Evolutionary conservation across 2,888 invertebrate genomes (phyloP).

Genomic region (Leptopilina myrica): DNA sequence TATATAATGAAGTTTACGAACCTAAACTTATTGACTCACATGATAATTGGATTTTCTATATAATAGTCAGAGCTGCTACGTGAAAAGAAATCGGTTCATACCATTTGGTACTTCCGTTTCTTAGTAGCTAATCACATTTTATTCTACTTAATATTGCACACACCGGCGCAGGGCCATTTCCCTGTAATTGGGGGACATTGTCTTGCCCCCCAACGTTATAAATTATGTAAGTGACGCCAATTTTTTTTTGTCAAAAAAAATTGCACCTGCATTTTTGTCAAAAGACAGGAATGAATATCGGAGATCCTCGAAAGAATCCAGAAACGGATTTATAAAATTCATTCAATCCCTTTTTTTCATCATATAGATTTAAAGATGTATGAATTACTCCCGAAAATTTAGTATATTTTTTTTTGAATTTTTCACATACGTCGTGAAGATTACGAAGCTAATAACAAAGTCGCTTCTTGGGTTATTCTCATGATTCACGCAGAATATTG

Average conservation of each 20-base stretch:
- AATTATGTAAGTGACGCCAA: constrained; percentile 20
- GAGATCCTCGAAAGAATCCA: constrained; percentile 8
- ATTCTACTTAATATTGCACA: constrained; percentile 75
- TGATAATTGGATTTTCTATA: constrained; percentile 47
- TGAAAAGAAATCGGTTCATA: constrained; percentile 53
- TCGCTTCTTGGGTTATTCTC: constrained; percentile 12
- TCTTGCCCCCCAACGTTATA: constrained; percentile 51
- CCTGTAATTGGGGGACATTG: constrained; percentile 55
- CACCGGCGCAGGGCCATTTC: constrained; percentile 71
- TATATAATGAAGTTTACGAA: constrained; percentile 42
- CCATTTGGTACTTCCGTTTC: constrained; percentile 54
- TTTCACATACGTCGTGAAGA: neutral
- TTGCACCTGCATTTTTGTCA: neutral
- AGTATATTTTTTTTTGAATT: neutral
- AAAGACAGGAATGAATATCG: constrained; percentile 2
- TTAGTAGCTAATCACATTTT: constrained; percentile 58
- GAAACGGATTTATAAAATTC: constrained; percentile 2
- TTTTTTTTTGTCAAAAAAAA: too few relatives aligned
- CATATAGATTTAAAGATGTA: neutral
- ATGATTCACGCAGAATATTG: constrained; percentile 36
- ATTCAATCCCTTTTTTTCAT: neutral
- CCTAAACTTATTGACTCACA: constrained; percentile 55
- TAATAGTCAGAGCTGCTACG: constrained; percentile 27
- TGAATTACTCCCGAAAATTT: neutral
- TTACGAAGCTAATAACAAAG: constrained; percentile 33